These are phyloP conservation scores for Drosophila greeni DNA, from an alignment of 2,888 invertebrate genomes.

Conservation along the genomic window DNA sequence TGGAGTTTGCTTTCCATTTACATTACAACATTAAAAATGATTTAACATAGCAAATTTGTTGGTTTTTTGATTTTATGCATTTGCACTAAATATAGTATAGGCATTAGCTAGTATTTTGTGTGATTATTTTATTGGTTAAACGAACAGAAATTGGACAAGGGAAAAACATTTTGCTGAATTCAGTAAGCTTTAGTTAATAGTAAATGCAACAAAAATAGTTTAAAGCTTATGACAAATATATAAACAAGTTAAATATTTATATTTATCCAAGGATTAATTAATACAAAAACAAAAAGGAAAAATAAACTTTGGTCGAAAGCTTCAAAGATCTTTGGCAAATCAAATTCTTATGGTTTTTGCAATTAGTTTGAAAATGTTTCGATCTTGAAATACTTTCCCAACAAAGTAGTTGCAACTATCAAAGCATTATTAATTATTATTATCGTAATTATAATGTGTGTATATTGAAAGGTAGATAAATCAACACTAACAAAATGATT, in stretches of 20 bases:
- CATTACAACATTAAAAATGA: constrained; percentile 65
- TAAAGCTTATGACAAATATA: constrained; percentile 38
- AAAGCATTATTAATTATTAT: constrained; percentile 35
- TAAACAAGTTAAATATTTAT: constrained; percentile 26
- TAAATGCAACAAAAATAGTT: constrained; percentile 59
- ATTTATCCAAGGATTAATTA: constrained; percentile 31
- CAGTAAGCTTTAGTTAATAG: constrained; percentile 48
- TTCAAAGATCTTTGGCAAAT: constrained; percentile 63
- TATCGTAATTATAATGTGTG: constrained; percentile 10
- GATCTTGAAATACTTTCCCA: constrained; percentile 46
- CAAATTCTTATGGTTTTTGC: constrained; percentile 33
- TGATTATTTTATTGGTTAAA: constrained; percentile 55
- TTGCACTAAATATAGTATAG: constrained; percentile 46
- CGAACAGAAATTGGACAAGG: constrained; percentile 40
- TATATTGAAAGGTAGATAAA: constrained; percentile 26
- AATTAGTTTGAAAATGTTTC: constrained; percentile 36
- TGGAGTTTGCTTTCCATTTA: constrained; percentile 28
- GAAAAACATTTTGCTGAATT: constrained; percentile 27
- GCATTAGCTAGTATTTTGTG: constrained; percentile 68
- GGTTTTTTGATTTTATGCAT: constrained; percentile 45
- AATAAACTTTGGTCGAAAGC: constrained; percentile 37
- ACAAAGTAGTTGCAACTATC: constrained; percentile 32
- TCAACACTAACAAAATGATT: constrained; percentile 36
- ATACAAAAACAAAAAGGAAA: constrained; percentile 7
- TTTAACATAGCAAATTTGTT: constrained; percentile 55